phyloP scores from a whole-genome alignment of 2,797 vertebrate species.

The Enteromius fasciolatus region DNA sequence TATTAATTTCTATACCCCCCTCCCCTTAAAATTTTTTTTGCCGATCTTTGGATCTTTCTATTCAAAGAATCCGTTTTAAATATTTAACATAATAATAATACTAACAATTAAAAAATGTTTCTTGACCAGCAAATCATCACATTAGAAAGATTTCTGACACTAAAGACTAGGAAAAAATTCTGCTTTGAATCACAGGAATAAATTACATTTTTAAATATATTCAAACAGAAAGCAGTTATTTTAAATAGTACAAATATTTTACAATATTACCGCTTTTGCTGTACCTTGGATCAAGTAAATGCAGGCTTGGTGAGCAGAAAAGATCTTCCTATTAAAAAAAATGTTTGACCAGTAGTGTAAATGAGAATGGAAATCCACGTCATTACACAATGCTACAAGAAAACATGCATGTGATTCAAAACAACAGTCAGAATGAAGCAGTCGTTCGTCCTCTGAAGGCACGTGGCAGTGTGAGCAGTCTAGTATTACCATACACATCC shows the following conservation, averaged over 20 bases:
- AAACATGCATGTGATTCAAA: neutral
- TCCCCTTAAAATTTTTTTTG: too few relatives aligned
- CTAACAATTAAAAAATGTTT: too few relatives aligned
- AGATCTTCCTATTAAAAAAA: too few relatives aligned
- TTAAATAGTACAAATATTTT: neutral
- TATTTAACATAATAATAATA: too few relatives aligned
- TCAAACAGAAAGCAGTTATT: neutral
- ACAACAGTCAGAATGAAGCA: neutral
- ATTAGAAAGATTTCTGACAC: too few relatives aligned
- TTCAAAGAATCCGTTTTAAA: too few relatives aligned
- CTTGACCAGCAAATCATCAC: too few relatives aligned
- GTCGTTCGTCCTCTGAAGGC: neutral
- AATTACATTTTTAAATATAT: neutral
- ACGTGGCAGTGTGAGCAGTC: slow-evolving; percentile 15
- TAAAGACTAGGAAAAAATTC: too few relatives aligned
- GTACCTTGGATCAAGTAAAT: neutral
- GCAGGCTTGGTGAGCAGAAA: neutral
- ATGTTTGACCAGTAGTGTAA: neutral
- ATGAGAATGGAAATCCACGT: neutral
- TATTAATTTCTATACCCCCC: too few relatives aligned
- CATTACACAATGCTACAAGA: neutral
- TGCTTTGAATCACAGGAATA: neutral
- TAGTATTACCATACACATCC: slow-evolving; percentile 8
- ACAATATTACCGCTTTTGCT: neutral
- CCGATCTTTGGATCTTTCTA: too few relatives aligned